Evolutionary conservation across 2,888 invertebrate species (phyloP), one percentile per base, ranked within the genome.

Genomic region (Drosophila yooni): DNA sequence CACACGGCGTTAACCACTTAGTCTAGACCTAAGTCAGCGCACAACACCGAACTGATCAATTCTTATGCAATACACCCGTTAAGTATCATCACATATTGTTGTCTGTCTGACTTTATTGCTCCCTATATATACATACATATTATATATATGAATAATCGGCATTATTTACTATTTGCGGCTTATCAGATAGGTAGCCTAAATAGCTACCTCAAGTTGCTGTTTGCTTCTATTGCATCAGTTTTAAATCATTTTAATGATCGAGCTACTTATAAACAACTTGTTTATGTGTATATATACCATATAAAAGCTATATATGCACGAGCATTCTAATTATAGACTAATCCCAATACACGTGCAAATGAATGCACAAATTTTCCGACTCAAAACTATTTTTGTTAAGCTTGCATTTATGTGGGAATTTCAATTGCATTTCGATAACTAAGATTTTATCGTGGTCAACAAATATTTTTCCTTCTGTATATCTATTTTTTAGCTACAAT

Each of bases 181-280:
- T 72, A 83, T 86, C 83, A 70, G 81, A 83, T 81, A 52, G 73
- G 70, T 73, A 62, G 69, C 81, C 83, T 62, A 65, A 75, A 52
- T 63, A 79, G 60, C 52, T 68, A 71, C 74, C 56, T 56, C 13
- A 38, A 85, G 40, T 52, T 78, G 70, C 78, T 66, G 68, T 70
- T 33, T 31, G 69, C 54, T 27, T 18, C 59, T 43, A 85, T 83
- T 83, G 79, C 82, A 83, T 77, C 81, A 86, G 87, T 74, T 79
- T 50, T 40, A 57, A 66, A 76, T 76, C 80, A 70, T 43, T 54
- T 54, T 10, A 27, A 38, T 34, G 63, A 76, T 82, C 79, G 46
- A 62, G 48, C 51, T 62, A 31, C 52, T 34, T 59, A 79, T 66
- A 82, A 79, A 72, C 81, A 83, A 51, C 33, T 77, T 75, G 70